phyloP scores from a whole-genome alignment of 92 coral and sea anemone genomes.

The Montipora capitata region DNA sequence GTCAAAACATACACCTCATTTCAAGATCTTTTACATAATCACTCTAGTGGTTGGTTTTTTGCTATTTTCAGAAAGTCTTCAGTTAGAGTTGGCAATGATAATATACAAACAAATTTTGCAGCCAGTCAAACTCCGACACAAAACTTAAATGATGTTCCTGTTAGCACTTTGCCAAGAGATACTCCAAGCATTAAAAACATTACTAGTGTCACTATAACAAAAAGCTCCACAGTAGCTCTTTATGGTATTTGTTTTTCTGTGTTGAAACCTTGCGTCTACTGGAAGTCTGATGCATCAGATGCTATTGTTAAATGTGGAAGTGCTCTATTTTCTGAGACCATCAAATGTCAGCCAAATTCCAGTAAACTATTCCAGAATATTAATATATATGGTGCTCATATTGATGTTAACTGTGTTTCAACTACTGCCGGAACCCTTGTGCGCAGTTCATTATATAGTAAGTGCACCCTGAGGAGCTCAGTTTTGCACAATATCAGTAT shows the following conservation, averaged over 20 bases:
- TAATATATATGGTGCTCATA: slow-evolving; percentile 13
- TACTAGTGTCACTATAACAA: slow-evolving; percentile 5
- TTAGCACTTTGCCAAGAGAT: background rate
- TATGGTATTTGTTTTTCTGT: slow-evolving; percentile 67
- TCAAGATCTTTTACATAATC: slow-evolving; percentile 32
- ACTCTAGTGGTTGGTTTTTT: background rate
- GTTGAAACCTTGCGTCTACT: slow-evolving; percentile 11
- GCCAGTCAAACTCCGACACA: slow-evolving; percentile 1
- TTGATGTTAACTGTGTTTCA: slow-evolving; percentile 15
- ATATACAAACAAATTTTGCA: background rate
- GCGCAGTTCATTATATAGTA: slow-evolving; percentile 20
- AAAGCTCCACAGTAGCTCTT: slow-evolving; percentile 53
- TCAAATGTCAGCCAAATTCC: background rate
- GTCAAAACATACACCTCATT: background rate
- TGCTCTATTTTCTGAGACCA: slow-evolving; percentile 16
- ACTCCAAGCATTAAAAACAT: background rate
- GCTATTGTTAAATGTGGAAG: slow-evolving; percentile 63
- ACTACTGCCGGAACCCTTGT: slow-evolving; percentile 8
- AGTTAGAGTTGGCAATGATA: background rate
- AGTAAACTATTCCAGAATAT: slow-evolving; percentile 1
- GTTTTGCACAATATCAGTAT: slow-evolving; percentile 4
- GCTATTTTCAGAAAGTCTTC: no score
- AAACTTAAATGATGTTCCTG: background rate
- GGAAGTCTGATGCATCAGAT: slow-evolving; percentile 55
- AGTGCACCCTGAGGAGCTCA: background rate